A percentile compares a stretch with the other conserved stretches of the same genome.
phyloP scores from a whole-genome alignment of 2,888 invertebrate genomes.

The Gastracanthus pulcherrimus region DNA sequence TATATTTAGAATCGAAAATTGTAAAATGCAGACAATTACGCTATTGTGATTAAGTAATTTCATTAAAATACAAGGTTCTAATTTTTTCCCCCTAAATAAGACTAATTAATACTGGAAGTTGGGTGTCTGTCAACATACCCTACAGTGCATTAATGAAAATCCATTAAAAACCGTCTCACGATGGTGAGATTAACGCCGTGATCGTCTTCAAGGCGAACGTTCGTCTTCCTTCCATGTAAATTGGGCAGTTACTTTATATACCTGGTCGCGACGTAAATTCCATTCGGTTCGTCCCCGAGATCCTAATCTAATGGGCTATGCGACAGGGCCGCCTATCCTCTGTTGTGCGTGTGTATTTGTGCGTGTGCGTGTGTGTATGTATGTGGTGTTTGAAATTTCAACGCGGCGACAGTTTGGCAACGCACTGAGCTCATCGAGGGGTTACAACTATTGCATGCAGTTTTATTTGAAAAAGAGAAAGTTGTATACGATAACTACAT shows the following conservation, averaged over 20 bases:
- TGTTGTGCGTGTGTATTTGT: background rate
- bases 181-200: slow-evolving; percentile 35
- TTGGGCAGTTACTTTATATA: slow-evolving; percentile 65
- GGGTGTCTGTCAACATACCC: background rate
- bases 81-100: background rate
- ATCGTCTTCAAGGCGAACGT: slow-evolving; percentile 29
- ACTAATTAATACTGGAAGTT: slow-evolving; percentile 21
- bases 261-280: slow-evolving; percentile 74
- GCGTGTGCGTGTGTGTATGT: slow-evolving; percentile 53
- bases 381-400: slow-evolving; percentile 69
- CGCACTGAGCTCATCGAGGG: background rate
- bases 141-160: slow-evolving; percentile 7
- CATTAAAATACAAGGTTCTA: background rate
- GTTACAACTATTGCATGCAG: background rate
- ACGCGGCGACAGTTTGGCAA: slow-evolving; percentile 48
- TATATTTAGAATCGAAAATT: no score
- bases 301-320: slow-evolving; percentile 71
- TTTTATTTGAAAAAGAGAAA: background rate
- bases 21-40: background rate
- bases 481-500: no score
- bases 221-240: slow-evolving; percentile 54
- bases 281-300: slow-evolving; percentile 68
- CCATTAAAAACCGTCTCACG: slow-evolving; percentile 23
- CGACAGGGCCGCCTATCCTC: slow-evolving; percentile 55
- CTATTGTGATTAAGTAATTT: background rate